Evolutionary conservation across 1,140 invertebrate genomes (phyloP).

Genomic region (Drosophila ercepeae): DNA sequence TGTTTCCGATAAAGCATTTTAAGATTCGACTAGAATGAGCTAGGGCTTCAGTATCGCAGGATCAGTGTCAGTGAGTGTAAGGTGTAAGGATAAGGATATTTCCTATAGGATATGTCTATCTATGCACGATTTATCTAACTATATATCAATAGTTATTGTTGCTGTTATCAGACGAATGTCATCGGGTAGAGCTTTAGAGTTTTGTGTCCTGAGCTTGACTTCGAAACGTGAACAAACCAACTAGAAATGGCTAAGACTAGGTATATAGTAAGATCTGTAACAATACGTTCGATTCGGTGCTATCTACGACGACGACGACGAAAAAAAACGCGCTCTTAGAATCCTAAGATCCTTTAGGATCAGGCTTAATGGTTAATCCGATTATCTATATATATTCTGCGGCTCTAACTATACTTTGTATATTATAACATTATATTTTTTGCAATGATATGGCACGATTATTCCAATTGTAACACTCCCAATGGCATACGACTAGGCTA

Average conservation of each 20-base stretch:
- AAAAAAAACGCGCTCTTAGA: constrained; percentile 32
- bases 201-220: constrained; percentile 47
- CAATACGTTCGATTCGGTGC: constrained; percentile 32
- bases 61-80: background rate
- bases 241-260: constrained; percentile 30
- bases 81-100: background rate
- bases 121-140: constrained; percentile 10
- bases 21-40: background rate
- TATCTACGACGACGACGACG: constrained; percentile 28
- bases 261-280: constrained; percentile 21
- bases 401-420: constrained; percentile 41
- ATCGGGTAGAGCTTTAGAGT: constrained; percentile 16
- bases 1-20: background rate
- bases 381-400: constrained; percentile 23
- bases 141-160: constrained; percentile 1
- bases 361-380: constrained; percentile 13
- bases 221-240: constrained; percentile 43
- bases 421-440: constrained; percentile 74
- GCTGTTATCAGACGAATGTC: background rate
- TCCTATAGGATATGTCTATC: constrained; percentile 3
- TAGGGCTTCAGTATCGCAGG: constrained; percentile 4
- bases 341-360: constrained; percentile 12
- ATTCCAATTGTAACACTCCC: constrained; percentile 40
- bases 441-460: constrained; percentile 80
- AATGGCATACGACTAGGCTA: constrained; percentile 10